Conservation (phyloP, 2,797 vertebrate genomes). For the Lepus oiostolus region DNA sequence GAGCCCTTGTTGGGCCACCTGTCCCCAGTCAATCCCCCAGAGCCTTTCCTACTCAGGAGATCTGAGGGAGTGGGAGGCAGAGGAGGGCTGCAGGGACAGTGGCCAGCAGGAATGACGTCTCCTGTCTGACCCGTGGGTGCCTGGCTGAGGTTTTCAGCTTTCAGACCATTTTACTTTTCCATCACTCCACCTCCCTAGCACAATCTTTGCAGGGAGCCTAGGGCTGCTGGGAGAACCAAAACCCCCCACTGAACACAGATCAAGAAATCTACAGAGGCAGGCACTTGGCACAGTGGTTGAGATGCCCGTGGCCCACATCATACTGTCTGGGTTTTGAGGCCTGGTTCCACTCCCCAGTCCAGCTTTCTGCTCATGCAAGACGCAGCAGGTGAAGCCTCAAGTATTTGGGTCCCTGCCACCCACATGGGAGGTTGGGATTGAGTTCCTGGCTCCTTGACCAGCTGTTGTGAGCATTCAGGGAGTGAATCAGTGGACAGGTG, state of each 20-base stretch:
- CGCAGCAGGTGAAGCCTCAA: too few species aligned
- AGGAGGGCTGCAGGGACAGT: not conserved
- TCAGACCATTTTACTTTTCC: not conserved
- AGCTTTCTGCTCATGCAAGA: too few species aligned
- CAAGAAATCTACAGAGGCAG: not conserved
- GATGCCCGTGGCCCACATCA: too few species aligned
- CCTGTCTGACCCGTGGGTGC: accelerated
- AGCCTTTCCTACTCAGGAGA: not conserved
- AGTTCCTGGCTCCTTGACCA: too few species aligned
- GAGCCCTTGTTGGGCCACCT: not conserved
- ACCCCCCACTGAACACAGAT: accelerated
- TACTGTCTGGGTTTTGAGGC: too few species aligned
- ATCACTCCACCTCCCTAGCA: not conserved
- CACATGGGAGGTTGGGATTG: too few species aligned
- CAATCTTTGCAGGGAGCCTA: not conserved
- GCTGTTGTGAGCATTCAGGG: too few species aligned
- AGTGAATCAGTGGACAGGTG: too few species aligned
- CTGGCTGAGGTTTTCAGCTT: not conserved
- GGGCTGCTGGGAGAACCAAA: not conserved
- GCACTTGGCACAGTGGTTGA: too few species aligned
- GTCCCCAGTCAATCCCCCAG: not conserved
- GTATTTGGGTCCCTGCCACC: too few species aligned
- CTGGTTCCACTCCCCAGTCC: too few species aligned
- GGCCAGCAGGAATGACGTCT: not conserved
- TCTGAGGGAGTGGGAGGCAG: not conserved